A percentile compares a stretch with the other conserved stretches of the same genome.
These are phyloP conservation scores for Toxonevra muliebris DNA, from an alignment of 2,888 invertebrate species.

Conservation along the genomic window DNA sequence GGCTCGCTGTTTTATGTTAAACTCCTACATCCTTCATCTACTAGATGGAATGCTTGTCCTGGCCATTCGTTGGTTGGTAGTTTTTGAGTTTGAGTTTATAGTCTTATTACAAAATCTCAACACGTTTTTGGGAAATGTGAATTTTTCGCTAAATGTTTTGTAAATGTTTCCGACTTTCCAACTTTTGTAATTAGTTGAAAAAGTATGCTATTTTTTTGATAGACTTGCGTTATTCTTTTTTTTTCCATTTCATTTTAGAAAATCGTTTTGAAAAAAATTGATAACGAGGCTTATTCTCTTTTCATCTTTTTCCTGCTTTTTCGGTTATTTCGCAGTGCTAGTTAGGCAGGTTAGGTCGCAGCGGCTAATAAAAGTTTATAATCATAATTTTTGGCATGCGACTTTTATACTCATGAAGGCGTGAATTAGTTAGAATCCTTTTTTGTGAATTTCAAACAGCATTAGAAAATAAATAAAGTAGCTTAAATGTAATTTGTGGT, in stretches of 20 bases:
- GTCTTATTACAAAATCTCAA: conserved; percentile 41
- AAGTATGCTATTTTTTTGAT: conserved; percentile 18
- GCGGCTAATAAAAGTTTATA: conserved; percentile 2
- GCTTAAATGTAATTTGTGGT: too few species aligned
- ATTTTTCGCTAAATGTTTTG: conserved; percentile 43
- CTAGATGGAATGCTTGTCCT: background rate
- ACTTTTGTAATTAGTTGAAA: conserved; percentile 41
- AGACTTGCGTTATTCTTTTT: too few species aligned
- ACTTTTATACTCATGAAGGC: background rate
- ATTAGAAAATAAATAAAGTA: too few species aligned
- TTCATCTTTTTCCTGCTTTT: too few species aligned
- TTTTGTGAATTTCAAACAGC: too few species aligned
- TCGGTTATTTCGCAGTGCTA: background rate
- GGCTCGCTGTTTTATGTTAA: too few species aligned
- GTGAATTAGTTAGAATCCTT: background rate
- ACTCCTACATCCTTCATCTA: too few species aligned
- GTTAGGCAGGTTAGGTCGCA: background rate
- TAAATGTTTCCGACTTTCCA: conserved; percentile 39
- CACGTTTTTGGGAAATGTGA: conserved; percentile 42
- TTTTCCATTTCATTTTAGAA: background rate
- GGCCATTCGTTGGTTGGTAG: background rate
- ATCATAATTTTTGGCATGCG: background rate
- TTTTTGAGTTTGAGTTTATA: background rate
- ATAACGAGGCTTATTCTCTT: too few species aligned
- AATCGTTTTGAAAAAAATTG: background rate